phyloP scores from a whole-genome alignment of 2,113 vertebrate genomes.

The Myotis yumanensis region DNA sequence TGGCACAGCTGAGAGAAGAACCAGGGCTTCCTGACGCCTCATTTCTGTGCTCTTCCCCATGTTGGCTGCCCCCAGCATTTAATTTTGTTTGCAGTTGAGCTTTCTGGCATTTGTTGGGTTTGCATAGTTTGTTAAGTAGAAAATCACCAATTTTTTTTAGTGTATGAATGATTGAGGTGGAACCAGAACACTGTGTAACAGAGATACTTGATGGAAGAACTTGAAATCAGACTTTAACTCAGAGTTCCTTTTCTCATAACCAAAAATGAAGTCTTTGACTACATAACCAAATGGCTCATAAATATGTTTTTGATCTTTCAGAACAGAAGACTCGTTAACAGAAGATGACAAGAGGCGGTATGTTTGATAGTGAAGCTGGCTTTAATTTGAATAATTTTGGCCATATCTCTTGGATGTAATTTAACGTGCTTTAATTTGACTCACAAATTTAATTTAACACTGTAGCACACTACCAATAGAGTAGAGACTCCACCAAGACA shows the following conservation, averaged over 20 bases:
- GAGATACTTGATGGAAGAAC: not conserved
- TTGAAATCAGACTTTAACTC: constrained; percentile 6
- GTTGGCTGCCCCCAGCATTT: not conserved
- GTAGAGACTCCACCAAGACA: not conserved
- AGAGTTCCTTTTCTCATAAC: not conserved
- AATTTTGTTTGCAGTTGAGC: not conserved
- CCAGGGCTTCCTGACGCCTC: not conserved
- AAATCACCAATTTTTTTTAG: not conserved
- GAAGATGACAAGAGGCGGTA: constrained; percentile 97
- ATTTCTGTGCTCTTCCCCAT: not conserved
- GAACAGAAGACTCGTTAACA: constrained; percentile 91
- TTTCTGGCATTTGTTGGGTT: not conserved
- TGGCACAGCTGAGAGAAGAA: not conserved
- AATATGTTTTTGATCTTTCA: constrained; percentile 83
- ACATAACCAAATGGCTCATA: constrained; percentile 10
- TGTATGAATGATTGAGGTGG: not conserved
- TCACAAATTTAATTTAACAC: not conserved
- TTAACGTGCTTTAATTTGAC: not conserved
- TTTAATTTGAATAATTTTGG: constrained; percentile 44
- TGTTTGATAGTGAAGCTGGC: constrained; percentile 35
- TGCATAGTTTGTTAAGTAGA: not conserved
- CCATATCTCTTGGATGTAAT: not conserved
- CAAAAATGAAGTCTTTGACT: not conserved
- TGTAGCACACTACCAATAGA: not conserved
- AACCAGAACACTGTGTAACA: not conserved